These are phyloP conservation scores for Gambelia wislizenii DNA, from an alignment of 2,797 vertebrate genomes.

Conservation along the genomic window DNA sequence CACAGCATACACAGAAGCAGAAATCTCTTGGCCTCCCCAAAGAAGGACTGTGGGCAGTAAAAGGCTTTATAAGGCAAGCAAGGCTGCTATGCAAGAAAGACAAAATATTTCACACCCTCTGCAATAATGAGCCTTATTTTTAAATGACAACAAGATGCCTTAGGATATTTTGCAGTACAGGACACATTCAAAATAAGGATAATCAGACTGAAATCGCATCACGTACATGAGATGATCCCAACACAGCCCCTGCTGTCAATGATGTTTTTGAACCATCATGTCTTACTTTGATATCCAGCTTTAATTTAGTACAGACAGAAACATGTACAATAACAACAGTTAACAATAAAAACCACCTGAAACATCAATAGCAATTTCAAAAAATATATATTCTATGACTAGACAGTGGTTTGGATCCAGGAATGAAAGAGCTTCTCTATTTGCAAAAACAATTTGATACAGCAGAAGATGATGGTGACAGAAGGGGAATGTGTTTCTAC, in stretches of 20 bases:
- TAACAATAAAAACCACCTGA: constrained; percentile 33
- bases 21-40: not conserved
- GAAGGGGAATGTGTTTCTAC: not conserved
- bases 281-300: not conserved
- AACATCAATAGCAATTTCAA: not conserved
- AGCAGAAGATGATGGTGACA: not conserved
- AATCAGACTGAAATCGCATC: not conserved
- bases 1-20: not conserved
- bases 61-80: not conserved
- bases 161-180: not conserved
- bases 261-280: not conserved
- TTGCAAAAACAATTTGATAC: not conserved
- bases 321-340: constrained; percentile 25
- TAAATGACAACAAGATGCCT: not conserved
- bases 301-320: constrained; percentile 34
- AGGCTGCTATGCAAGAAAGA: not conserved
- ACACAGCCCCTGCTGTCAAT: not conserved
- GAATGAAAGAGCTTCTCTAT: not conserved
- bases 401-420: not conserved
- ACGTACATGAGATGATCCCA: not conserved
- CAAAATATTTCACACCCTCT: not conserved
- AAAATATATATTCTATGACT: not conserved
- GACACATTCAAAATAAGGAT: not conserved
- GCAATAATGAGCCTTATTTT: not conserved
- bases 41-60: not conserved